These are phyloP conservation scores for Sarotherodon lohbergeri DNA, from an alignment of 2,113 vertebrate species.

Conservation along the genomic window DNA sequence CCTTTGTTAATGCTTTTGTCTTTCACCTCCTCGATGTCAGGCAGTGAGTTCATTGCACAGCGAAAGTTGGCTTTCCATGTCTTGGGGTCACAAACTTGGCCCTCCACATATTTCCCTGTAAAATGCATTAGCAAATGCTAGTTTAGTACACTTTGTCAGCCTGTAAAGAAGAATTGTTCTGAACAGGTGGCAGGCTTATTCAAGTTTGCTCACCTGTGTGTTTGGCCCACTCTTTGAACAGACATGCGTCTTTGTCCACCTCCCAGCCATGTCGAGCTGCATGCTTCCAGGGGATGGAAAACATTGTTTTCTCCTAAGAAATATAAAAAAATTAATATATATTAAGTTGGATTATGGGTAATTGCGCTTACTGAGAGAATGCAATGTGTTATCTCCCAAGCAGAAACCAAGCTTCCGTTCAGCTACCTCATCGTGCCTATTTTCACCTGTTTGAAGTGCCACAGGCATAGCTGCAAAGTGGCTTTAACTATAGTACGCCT, in stretches of 20 bases:
- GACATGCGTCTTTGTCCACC: slow-evolving; percentile 87
- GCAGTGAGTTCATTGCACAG: slow-evolving; percentile 96
- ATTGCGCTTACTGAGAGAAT: not conserved
- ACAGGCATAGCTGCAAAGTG: not conserved
- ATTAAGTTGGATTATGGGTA: not conserved
- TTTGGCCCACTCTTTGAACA: slow-evolving; percentile 93
- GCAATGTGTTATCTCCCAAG: not conserved
- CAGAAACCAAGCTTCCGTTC: not conserved
- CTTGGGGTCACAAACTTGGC: slow-evolving; percentile 83
- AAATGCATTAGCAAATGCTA: not conserved
- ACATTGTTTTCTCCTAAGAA: slow-evolving; percentile 81
- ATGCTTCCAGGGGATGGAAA: slow-evolving; percentile 96
- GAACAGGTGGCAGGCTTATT: not conserved
- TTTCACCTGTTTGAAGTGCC: not conserved
- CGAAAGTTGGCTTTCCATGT: slow-evolving; percentile 99
- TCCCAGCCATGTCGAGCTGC: slow-evolving; percentile 96
- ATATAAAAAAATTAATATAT: not conserved
- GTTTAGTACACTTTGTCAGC: not conserved
- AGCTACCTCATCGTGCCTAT: not conserved
- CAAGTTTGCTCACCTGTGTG: slow-evolving; percentile 84
- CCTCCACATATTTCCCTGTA: slow-evolving; percentile 83
- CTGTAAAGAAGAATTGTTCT: fast-evolving
- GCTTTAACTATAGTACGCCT: not conserved
- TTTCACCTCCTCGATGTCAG: slow-evolving; percentile 93
- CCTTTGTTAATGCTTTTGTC: slow-evolving; percentile 90